Evolutionary conservation across 2,113 vertebrate species (phyloP).

Genomic region (Paradoxurus hermaphroditus): DNA sequence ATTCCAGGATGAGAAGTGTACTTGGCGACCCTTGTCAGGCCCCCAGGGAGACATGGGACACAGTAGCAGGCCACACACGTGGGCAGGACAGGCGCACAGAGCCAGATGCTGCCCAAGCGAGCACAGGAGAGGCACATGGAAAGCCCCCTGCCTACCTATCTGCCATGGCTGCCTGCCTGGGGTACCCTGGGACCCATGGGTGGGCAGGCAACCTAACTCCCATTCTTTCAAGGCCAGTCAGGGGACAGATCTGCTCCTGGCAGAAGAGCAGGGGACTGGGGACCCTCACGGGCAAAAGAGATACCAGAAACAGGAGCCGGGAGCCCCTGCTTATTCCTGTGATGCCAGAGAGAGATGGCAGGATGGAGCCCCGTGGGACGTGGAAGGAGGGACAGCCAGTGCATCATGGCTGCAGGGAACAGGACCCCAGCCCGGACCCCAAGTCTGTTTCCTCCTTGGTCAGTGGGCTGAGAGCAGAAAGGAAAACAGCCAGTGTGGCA

Average conservation of each 20-base stretch:
- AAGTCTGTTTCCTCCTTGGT: not conserved
- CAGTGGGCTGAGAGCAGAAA: not conserved
- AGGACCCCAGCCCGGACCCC: not conserved
- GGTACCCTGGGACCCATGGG: not conserved
- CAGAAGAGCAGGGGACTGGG: not conserved
- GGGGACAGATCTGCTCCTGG: not conserved
- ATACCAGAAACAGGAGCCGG: not conserved
- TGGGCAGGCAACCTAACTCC: not conserved
- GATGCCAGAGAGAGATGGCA: not conserved
- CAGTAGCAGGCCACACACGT: not conserved
- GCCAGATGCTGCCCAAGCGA: fast-evolving
- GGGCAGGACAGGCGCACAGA: not conserved
- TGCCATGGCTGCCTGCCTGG: not conserved
- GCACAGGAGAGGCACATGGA: not conserved
- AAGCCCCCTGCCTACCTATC: not conserved
- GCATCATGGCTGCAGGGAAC: not conserved
- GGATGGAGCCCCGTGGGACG: not conserved
- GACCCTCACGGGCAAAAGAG: not conserved
- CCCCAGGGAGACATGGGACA: not conserved
- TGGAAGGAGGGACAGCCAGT: fast-evolving
- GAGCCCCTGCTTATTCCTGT: not conserved
- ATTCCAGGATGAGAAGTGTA: not conserved
- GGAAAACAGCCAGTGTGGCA: not conserved
- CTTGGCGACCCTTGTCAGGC: no score
- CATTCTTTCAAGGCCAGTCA: not conserved